phyloP scores from a whole-genome alignment of 1,140 invertebrate species.

The Drosophila truncata region DNA sequence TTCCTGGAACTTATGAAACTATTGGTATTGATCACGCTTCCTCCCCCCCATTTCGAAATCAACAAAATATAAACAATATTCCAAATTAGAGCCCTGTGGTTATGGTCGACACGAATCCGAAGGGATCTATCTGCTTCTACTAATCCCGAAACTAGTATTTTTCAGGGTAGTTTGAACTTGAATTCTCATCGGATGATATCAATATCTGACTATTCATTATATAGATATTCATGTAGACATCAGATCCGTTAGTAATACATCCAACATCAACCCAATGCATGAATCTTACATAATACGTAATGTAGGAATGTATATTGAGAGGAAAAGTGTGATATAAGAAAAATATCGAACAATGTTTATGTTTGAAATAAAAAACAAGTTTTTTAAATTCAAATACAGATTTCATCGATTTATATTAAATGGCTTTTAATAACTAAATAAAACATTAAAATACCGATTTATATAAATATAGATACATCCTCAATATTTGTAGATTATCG shows the following conservation, averaged over 20 bases:
- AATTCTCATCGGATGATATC: not conserved
- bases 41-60: conserved; percentile 24
- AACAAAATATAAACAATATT: conserved; percentile 21
- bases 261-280: conserved; percentile 23
- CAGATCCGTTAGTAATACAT: not conserved
- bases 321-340: not conserved
- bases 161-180: conserved; percentile 8
- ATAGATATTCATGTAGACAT: conserved; percentile 13
- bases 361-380: too few species aligned
- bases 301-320: not conserved
- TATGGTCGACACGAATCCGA: conserved; percentile 41
- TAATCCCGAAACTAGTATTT: conserved; percentile 45
- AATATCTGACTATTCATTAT: not conserved
- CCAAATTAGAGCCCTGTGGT: conserved; percentile 41
- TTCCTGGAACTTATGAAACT: conserved; percentile 24
- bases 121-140: conserved; percentile 50
- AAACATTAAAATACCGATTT: too few species aligned
- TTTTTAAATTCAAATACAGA: too few species aligned
- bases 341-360: too few species aligned
- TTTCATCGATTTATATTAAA: too few species aligned
- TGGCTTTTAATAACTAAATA: too few species aligned
- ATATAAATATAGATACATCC: too few species aligned
- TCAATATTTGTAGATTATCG: not conserved
- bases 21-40: conserved; percentile 50
- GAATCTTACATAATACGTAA: not conserved